Percentiles rank a stretch among this genome's conserved stretches.
Evolutionary conservation across 2,888 invertebrate genomes (phyloP).

Genomic region (Piscicola geometra): DNA sequence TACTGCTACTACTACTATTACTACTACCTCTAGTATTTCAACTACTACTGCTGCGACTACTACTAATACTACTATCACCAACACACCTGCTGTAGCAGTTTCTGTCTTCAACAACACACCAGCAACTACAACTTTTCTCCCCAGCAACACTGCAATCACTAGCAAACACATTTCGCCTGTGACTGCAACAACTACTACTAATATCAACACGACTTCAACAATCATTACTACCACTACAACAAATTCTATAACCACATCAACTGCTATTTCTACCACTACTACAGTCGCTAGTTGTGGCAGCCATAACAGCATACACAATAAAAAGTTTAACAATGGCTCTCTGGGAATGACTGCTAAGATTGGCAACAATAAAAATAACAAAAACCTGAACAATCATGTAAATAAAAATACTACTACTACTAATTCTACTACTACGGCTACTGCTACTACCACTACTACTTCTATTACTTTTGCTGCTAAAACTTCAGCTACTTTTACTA

Average conservation of each 20-base stretch:
- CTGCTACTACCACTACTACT: neutral
- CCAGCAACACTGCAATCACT: neutral
- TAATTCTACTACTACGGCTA: neutral
- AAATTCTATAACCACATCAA: neutral
- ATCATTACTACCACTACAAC: too few species aligned
- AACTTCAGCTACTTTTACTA: neutral
- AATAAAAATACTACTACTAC: neutral
- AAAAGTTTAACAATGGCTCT: too few species aligned
- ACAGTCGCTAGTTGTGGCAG: neutral
- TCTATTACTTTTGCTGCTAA: neutral
- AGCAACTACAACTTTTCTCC: neutral
- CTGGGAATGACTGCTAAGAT: too few species aligned
- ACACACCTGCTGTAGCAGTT: too few species aligned
- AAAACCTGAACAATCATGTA: neutral
- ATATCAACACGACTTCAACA: neutral
- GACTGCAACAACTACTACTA: neutral
- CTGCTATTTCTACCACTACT: neutral
- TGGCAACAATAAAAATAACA: neutral
- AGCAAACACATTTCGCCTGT: neutral
- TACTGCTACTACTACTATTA: neutral
- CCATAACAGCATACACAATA: too few species aligned
- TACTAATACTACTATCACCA: neutral
- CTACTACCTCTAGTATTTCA: neutral
- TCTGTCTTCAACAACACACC: too few species aligned
- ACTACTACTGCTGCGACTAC: constrained; percentile 10